Evolutionary conservation across 2,888 invertebrate species (phyloP), one percentile per base, ranked within the genome.

Genomic region (Seladonia tumulorum): DNA sequence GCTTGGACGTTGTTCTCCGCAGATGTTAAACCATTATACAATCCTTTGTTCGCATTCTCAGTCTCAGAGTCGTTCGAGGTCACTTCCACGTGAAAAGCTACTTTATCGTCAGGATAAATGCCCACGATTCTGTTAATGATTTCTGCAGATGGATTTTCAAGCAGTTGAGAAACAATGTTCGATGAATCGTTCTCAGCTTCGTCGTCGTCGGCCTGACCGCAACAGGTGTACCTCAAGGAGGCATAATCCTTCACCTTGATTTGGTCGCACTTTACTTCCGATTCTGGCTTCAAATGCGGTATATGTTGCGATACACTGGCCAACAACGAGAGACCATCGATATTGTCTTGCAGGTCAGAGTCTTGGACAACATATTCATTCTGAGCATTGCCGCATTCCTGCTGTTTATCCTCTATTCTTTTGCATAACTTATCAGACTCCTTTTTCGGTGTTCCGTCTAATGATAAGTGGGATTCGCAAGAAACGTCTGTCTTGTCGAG

Each of bases 241-340:
- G 92, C 89, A 76, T 92, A 93, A 76, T 94, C 93, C 57, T 93
- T 94, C 0, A 94, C 94, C 76, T 94, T 95, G 49, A 94, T 92
- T 49, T 92, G 87, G 42, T 92, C 92, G 8, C 49, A 81, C 29
- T 90, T 90, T 42, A 76, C 78, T 10, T 84, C 76, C 0, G 39
- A 45, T 25, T 87, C 79, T 25, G 90, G 87, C 29, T 92, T 93
- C 42, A 92, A 87, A 49, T 91, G 90, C 1, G 93, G 89, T 12
- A 92, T 86, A 45, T 93, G 90, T 60, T 94, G 94, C 0, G 94
- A 94, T 5, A 95, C 94, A 76, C 92, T 93, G 5, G 95, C 95
- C 29, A 95, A 87, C 42, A 95, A 85, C 29, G 94, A 93, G 5
- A 95, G 87, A 14, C 94, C 95, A 35, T 95, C 95, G 49, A 94